Percentiles rank a stretch among this genome's conserved stretches.
Evolutionary conservation across 2,888 invertebrate species (phyloP).

Genomic region (Drosophila limbata): DNA sequence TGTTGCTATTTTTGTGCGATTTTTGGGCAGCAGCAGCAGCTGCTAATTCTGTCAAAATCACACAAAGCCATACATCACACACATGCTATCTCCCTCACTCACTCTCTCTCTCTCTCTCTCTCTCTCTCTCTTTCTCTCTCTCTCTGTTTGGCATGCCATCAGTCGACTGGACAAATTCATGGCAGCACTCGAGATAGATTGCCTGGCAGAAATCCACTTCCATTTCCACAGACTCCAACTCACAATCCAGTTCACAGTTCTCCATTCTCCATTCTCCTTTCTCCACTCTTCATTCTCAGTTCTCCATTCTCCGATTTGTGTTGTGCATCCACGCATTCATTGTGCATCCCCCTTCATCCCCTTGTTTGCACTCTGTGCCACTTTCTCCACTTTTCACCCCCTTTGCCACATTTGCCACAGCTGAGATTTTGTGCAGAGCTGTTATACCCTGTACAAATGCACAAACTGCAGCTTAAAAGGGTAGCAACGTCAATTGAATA

Average conservation of each 20-base stretch:
- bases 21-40: constrained; percentile 64
- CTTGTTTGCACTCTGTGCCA: background rate
- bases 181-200: constrained; percentile 76
- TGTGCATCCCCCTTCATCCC: constrained; percentile 6
- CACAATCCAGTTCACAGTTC: constrained; percentile 8
- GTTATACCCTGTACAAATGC: constrained; percentile 11
- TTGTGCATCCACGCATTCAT: constrained; percentile 61
- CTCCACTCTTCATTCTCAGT: constrained; percentile 12
- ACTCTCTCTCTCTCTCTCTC: background rate
- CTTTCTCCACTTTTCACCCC: background rate
- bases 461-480: background rate
- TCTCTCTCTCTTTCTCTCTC: background rate
- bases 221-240: background rate
- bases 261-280: background rate
- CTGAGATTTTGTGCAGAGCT: constrained; percentile 45
- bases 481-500: background rate
- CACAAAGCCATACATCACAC: constrained; percentile 78
- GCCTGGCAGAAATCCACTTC: constrained; percentile 45
- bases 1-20: constrained; percentile 59
- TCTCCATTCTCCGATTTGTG: constrained; percentile 44
- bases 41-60: constrained; percentile 80
- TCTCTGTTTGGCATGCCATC: constrained; percentile 34
- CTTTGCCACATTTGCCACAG: constrained; percentile 42
- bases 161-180: constrained; percentile 72
- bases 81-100: constrained; percentile 4